These are phyloP conservation scores for Pantherophis guttatus DNA, from an alignment of 2,113 vertebrate genomes.

Conservation along the genomic window DNA sequence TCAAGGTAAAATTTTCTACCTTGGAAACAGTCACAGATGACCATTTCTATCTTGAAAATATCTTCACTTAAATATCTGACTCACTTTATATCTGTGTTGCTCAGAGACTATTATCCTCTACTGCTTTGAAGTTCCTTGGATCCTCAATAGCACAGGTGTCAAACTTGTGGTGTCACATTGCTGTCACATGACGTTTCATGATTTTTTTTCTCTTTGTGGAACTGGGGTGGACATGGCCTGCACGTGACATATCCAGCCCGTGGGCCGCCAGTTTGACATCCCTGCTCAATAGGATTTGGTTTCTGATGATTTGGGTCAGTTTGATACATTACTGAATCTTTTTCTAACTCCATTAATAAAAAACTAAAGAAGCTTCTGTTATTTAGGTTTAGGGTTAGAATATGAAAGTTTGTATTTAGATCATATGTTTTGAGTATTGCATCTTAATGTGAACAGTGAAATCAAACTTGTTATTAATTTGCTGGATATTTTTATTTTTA, in stretches of 20 bases:
- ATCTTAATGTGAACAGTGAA: neutral
- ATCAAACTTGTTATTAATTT: neutral
- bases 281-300: neutral
- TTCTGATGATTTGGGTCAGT: neutral
- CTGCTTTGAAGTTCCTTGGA: neutral
- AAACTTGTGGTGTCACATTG: too few relatives aligned
- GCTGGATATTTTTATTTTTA: neutral
- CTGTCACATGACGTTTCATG: too few relatives aligned
- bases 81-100: neutral
- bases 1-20: neutral
- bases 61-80: neutral
- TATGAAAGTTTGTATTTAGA: neutral
- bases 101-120: neutral
- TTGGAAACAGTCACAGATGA: neutral
- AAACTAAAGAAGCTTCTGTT: neutral
- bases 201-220: too few relatives aligned
- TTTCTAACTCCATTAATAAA: neutral
- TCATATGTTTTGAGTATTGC: neutral
- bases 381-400: neutral
- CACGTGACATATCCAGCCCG: fast-evolving
- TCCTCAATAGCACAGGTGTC: too few relatives aligned
- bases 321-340: neutral
- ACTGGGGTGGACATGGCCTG: too few relatives aligned
- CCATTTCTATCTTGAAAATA: neutral
- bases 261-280: too few relatives aligned